Percentiles rank a stretch among this genome's conserved stretches.
Conservation (phyloP, 2,888 invertebrate genomes). For the Galerucella pusilla region DNA sequence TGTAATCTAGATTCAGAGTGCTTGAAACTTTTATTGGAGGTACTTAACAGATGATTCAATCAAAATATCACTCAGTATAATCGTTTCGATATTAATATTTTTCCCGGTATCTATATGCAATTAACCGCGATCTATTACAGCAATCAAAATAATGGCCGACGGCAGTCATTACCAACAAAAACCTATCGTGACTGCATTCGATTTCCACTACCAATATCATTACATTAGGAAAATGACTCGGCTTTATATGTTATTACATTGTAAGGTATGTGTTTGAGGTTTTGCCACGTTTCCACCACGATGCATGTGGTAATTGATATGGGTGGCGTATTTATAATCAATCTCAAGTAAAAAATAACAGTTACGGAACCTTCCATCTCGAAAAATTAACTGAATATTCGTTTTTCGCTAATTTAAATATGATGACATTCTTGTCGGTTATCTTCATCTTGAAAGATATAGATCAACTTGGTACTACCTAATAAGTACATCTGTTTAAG, state of each 20-base stretch:
- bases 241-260: constrained; percentile 27
- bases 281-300: constrained; percentile 22
- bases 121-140: constrained; percentile 54
- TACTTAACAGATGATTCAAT: too few relatives aligned
- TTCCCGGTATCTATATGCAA: constrained; percentile 47
- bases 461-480: constrained; percentile 50
- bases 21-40: too few relatives aligned
- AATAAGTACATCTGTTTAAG: constrained; percentile 59
- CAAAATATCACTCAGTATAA: too few relatives aligned
- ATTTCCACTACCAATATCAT: constrained; percentile 55
- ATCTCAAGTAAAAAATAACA: background rate
- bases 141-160: constrained; percentile 60
- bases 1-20: too few relatives aligned
- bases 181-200: constrained; percentile 63
- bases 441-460: constrained; percentile 54
- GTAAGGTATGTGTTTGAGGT: constrained; percentile 23
- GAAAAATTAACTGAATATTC: constrained; percentile 52
- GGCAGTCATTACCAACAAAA: constrained; percentile 60
- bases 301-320: background rate
- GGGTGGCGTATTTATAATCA: background rate
- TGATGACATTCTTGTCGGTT: constrained; percentile 55
- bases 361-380: constrained; percentile 38
- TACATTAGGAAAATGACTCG: constrained; percentile 41
- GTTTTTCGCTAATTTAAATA: constrained; percentile 57
- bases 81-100: constrained; percentile 29